phyloP scores from a whole-genome alignment of 2,888 invertebrate genomes.

The Heliconius cydno region DNA sequence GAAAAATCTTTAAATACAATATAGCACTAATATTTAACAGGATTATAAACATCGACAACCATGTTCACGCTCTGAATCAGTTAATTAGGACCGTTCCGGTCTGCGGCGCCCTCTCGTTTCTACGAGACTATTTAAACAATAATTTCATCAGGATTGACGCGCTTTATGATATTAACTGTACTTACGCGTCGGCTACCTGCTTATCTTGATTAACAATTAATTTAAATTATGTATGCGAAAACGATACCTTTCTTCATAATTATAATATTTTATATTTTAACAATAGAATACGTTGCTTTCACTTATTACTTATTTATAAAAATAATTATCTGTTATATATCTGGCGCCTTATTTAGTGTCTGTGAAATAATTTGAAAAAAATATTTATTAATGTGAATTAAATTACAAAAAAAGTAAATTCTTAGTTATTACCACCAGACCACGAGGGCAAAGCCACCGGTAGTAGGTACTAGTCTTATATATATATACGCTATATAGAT shows the following conservation, averaged over 20 bases:
- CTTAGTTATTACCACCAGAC: no score
- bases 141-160: constrained; percentile 63
- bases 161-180: constrained; percentile 52
- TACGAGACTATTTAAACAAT: constrained; percentile 67
- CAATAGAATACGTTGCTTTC: not conserved
- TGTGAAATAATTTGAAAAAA: no score
- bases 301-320: not conserved
- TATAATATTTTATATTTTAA: constrained; percentile 2
- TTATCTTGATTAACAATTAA: constrained; percentile 39
- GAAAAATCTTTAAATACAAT: no score
- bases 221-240: constrained; percentile 28
- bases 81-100: constrained; percentile 82
- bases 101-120: constrained; percentile 68
- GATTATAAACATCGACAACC: constrained; percentile 12
- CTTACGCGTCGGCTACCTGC: constrained; percentile 41
- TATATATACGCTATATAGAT: no score
- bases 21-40: not conserved
- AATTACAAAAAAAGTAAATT: no score
- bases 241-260: not conserved
- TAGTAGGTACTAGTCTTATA: no score
- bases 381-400: no score
- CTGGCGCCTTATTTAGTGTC: no score
- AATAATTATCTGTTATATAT: not conserved
- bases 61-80: constrained; percentile 73
- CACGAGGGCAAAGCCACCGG: no score